Conservation (phyloP, 2,888 invertebrate genomes). For the Cheilosia vulpina region DNA sequence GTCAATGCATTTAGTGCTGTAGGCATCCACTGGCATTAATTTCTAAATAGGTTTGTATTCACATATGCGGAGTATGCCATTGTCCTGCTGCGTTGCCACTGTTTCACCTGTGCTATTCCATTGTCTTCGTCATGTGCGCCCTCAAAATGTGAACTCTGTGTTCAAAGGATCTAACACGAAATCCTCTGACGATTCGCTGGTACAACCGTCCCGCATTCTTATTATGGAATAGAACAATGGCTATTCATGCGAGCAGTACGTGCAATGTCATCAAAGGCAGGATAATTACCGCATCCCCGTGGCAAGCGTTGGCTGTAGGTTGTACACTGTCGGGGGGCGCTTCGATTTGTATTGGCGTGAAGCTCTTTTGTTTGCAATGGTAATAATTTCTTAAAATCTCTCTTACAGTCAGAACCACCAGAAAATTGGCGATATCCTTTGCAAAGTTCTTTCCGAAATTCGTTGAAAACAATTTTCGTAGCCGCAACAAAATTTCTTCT, state of each 20-base stretch:
- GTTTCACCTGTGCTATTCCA: slow-evolving; percentile 37
- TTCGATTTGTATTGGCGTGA: no score
- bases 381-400: no score
- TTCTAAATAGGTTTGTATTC: slow-evolving; percentile 36
- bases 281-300: slow-evolving; percentile 43
- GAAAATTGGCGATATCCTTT: neutral
- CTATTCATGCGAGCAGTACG: slow-evolving; percentile 40
- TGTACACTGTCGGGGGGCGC: no score
- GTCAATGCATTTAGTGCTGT: slow-evolving; percentile 13
- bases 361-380: no score
- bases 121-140: slow-evolving; percentile 66
- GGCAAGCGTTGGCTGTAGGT: neutral
- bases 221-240: slow-evolving; percentile 37
- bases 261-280: slow-evolving; percentile 61
- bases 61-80: slow-evolving; percentile 10
- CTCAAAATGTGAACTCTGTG: slow-evolving; percentile 66
- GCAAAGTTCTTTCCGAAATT: neutral
- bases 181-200: slow-evolving; percentile 17
- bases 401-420: no score
- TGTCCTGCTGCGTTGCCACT: slow-evolving; percentile 12
- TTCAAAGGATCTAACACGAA: slow-evolving; percentile 65
- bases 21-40: slow-evolving; percentile 38
- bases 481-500: neutral
- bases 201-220: slow-evolving; percentile 25
- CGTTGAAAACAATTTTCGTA: neutral